phyloP scores from a whole-genome alignment of 2,888 invertebrate species.

The Eudasyphora cyanicolor region DNA sequence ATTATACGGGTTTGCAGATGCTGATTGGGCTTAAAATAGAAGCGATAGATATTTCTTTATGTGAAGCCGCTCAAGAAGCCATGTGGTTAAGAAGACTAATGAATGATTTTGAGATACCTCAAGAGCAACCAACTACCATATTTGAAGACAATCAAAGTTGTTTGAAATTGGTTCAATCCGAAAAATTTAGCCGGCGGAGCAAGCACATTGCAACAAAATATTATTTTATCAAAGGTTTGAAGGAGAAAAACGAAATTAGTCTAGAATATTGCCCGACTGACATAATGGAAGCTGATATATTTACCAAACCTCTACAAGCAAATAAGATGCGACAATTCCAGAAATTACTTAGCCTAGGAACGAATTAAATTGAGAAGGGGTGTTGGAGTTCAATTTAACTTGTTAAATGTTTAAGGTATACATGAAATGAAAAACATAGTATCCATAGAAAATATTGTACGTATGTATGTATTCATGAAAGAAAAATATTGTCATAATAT shows the following conservation, averaged over 20 bases:
- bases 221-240: constrained; percentile 12
- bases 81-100: constrained; percentile 24
- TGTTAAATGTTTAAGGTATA: too few species aligned
- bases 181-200: background rate
- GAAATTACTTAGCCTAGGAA: background rate
- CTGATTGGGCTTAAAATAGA: too few species aligned
- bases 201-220: too few species aligned
- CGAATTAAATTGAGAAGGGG: constrained; percentile 21
- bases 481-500: too few species aligned
- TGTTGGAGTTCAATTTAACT: too few species aligned
- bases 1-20: too few species aligned
- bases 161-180: background rate
- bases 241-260: background rate
- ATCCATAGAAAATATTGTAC: too few species aligned
- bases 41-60: too few species aligned
- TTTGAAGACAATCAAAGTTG: constrained; percentile 38
- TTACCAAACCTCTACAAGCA: background rate
- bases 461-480: too few species aligned
- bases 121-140: background rate
- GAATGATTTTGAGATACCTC: background rate
- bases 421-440: too few species aligned
- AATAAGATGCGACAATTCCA: background rate
- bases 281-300: too few species aligned
- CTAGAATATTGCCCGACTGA: constrained; percentile 15
- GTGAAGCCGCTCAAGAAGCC: too few species aligned